phyloP scores from a whole-genome alignment of 2,797 vertebrate genomes.

The Nannoperca australis region DNA sequence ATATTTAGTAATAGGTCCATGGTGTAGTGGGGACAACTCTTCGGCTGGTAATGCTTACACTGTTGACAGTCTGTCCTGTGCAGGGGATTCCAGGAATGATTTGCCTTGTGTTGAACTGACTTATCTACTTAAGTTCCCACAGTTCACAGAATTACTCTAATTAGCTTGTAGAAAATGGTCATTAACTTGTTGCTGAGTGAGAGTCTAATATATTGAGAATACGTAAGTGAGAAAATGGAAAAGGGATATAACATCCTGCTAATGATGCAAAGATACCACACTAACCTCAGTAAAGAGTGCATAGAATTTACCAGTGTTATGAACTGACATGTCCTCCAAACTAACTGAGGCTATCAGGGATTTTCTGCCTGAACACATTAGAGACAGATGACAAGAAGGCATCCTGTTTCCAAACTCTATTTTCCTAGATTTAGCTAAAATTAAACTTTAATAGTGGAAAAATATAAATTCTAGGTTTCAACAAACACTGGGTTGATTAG shows the following conservation, averaged over 20 bases:
- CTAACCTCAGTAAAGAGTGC: neutral
- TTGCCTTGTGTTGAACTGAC: neutral
- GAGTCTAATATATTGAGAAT: neutral
- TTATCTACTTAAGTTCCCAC: neutral
- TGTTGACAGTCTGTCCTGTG: neutral
- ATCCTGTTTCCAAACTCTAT: neutral
- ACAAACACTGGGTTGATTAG: neutral
- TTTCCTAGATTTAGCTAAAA: neutral
- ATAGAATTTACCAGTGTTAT: neutral
- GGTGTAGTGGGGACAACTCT: neutral
- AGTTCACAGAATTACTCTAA: neutral
- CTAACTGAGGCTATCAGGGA: neutral
- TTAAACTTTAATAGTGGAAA: neutral
- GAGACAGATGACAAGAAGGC: neutral
- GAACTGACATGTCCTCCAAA: neutral
- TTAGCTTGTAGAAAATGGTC: neutral
- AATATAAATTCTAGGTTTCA: neutral
- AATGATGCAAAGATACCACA: neutral
- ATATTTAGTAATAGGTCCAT: conserved; percentile 3
- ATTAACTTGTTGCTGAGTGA: neutral
- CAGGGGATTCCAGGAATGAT: neutral
- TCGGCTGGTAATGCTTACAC: neutral
- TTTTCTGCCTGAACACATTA: neutral
- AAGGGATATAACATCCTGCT: neutral
- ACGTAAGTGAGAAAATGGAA: neutral